Evolutionary conservation across 2,888 invertebrate species (phyloP), one percentile per base, ranked within the genome.

Genomic region (Imbricaverruca yamaguchii): DNA sequence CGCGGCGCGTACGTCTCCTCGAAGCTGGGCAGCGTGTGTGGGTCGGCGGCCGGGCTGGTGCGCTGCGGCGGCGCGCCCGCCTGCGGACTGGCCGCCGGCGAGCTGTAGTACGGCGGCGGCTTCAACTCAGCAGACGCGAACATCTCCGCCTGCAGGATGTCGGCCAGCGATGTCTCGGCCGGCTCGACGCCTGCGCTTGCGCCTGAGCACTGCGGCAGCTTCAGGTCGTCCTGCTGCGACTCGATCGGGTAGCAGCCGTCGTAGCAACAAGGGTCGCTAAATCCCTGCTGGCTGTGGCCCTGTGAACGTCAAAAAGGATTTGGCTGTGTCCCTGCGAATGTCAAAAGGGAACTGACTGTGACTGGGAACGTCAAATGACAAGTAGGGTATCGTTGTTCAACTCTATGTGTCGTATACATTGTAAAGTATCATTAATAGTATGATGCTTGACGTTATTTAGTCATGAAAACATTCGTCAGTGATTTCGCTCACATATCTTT

Each of bases 1-100:
- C 84, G 61, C 13, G 84, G 84, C 21, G 84, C 83, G 78, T 84
- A 84, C 25, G 84, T 84, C 82, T 84, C 84, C 63, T 84, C 83
- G 67, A 84, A 84, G 81, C 84, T 84, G 53, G 84, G 84, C 15
- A 84, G 82, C n/a, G 74, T 55, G 53, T 55, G 53, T 9, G 74
- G 53, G 53, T 3, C 67, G 61, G 83, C 82, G 9, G 82, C 61
- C 13, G 83, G 81, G 53, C 77, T 81, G 80, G 81, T 80, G 18
- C 80, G 80, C 23, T 78, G 79, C 25, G 82, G 81, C n/a, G 81
- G 69, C 7, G 74, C 74, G 7, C 81, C 74, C 59, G 81, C 57
- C 15, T 25, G 57, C 25, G 81, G 67, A 8, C 81, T 80, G 63
- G 81, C 78, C 57, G 82, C 80, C 0, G 82, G 61, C n/a, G 82